phyloP scores from a whole-genome alignment of 92 coral and sea anemone species.

The Scolanthus callimorphus region DNA sequence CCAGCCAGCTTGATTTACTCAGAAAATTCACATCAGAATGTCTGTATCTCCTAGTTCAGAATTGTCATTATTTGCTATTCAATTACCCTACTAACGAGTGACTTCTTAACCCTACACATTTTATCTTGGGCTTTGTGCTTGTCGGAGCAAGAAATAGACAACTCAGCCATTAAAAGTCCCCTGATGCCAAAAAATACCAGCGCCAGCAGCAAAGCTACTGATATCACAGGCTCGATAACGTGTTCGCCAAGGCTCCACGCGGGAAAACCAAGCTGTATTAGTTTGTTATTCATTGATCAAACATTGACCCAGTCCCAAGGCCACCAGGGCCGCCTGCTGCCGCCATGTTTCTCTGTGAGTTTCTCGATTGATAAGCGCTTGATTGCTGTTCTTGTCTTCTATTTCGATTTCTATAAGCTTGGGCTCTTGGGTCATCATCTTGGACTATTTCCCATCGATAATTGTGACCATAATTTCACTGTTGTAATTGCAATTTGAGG shows the following conservation, averaged over 20 bases:
- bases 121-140: too few relatives aligned
- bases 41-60: too few relatives aligned
- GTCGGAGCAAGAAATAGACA: constrained; percentile 65
- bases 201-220: constrained; percentile 70
- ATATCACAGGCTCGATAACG: constrained; percentile 79
- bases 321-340: constrained; percentile 39
- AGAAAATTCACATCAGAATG: too few relatives aligned
- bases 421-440: constrained; percentile 92
- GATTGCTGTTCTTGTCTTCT: constrained; percentile 44
- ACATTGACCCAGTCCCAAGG: constrained; percentile 60
- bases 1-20: too few relatives aligned
- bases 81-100: too few relatives aligned
- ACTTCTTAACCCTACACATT: too few relatives aligned
- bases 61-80: too few relatives aligned
- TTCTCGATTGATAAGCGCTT: constrained; percentile 6
- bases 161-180: constrained; percentile 70
- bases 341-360: constrained; percentile 9
- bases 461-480: constrained; percentile 99
- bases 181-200: constrained; percentile 75
- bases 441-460: constrained; percentile 96
- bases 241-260: constrained; percentile 84
- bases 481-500: too few relatives aligned
- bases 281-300: constrained; percentile 70
- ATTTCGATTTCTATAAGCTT: constrained; percentile 77
- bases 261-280: constrained; percentile 74